A percentile compares a stretch with the other conserved stretches of the same genome.
Evolutionary conservation across 2,797 vertebrate species (phyloP).

Genomic region (Odontamblyopus lacepedii): DNA sequence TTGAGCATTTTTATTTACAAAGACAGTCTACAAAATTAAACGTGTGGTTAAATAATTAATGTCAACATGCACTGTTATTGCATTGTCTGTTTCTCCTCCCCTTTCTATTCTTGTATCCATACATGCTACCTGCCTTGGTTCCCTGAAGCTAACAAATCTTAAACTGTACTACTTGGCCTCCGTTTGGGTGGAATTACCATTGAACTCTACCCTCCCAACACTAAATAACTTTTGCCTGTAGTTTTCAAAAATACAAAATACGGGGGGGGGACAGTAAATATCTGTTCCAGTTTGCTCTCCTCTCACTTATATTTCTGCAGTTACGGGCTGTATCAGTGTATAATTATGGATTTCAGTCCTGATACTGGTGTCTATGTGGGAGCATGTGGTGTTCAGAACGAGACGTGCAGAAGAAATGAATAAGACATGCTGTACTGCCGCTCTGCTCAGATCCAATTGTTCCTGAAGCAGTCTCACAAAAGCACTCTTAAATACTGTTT

Average conservation of each 20-base stretch:
- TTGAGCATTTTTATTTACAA: neutral
- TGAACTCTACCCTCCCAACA: conserved; percentile 2
- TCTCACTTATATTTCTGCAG: neutral
- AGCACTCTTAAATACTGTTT: conserved; percentile 12
- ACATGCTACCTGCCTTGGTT: conserved; percentile 26
- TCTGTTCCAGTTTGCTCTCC: conserved; percentile 1
- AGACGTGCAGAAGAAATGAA: conserved; percentile 22
- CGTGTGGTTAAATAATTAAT: neutral
- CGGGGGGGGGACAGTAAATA: neutral
- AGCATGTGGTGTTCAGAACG: conserved; percentile 8
- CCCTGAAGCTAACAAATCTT: conserved; percentile 32
- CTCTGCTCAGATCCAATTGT: conserved; percentile 22
- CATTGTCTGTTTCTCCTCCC: conserved; percentile 12
- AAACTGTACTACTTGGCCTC: conserved; percentile 11
- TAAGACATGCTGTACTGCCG: conserved; percentile 20
- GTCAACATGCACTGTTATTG: neutral
- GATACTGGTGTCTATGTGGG: conserved; percentile 1
- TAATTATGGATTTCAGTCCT: conserved; percentile 19
- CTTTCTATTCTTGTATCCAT: conserved; percentile 33
- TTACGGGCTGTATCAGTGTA: conserved; percentile 12
- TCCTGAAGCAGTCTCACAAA: conserved; percentile 28
- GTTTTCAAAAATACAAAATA: conserved; percentile 2
- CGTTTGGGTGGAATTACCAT: conserved; percentile 12
- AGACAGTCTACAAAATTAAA: neutral
- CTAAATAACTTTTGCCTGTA: conserved; percentile 12